Base-by-base conservation (phyloP, 2,888 invertebrate species). In the Campopleginae sp. region DNA sequence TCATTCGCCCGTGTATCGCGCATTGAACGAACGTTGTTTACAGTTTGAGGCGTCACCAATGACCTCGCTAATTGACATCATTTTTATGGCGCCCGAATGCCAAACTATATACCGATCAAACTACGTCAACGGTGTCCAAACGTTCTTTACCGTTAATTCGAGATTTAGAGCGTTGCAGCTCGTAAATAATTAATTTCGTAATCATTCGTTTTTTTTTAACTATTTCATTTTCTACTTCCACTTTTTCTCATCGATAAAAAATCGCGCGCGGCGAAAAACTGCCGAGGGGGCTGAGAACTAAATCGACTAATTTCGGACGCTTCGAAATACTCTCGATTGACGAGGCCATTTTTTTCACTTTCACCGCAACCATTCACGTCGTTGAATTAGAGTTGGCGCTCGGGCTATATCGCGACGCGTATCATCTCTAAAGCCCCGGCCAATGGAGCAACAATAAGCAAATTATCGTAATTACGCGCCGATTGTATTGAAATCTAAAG, bases 331-430 rank as follows among this genome's bases (percentile, higher is more conserved):
- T 58, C 58, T 23, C 14, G 27, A 58, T 27, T 14, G 14, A 1
- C 80, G 79, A 27, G 33, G 51, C 23, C 14, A 38, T 72, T 44
- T 70, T 42, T 76, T 77, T 66, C 5, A 88, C 88, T 88, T 88
- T 88, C 88, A 88, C 87, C 86, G 82, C 80, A 71, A 38, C 48
- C 48, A 51, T 51, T 66, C 23, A 38, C 77, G 66, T 61, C 54
- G 38, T 42, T 51, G 42, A 27, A 61, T 70, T 44, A 61, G 42
- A 70, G 48, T 65, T 23, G 48, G 54, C 14, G 63, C 72, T 33
- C 68, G 44, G 8, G 63, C 70, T 81, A 58, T 68, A 58, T 68
- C 68, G 58, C 68, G 58, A 58, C 27, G 27, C 5, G 58, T 27
- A 58, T 27, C 14, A 12, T 58, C 58, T 58, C 27, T 12, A 14